These are phyloP conservation scores for Pherbina coryleti DNA, from an alignment of 2,888 invertebrate species.

Conservation along the genomic window DNA sequence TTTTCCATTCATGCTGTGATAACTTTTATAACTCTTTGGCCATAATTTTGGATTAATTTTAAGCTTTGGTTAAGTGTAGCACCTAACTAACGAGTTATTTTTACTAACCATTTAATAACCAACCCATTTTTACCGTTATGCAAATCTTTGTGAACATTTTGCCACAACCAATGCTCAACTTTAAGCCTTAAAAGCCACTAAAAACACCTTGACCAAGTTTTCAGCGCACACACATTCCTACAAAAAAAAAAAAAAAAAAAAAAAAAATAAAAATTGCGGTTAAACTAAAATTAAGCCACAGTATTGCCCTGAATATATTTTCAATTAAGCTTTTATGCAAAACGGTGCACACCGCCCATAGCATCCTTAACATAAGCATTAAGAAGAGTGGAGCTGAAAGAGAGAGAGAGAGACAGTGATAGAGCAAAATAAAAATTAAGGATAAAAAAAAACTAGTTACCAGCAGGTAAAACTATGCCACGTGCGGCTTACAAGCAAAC, in stretches of 20 bases:
- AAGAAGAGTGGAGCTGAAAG: background rate
- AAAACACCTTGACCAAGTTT: slow-evolving; percentile 33
- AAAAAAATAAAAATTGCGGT: background rate
- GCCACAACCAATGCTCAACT: background rate
- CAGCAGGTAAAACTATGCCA: slow-evolving; percentile 13
- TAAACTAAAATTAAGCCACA: slow-evolving; percentile 32
- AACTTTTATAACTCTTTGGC: too few species aligned
- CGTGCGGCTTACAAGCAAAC: slow-evolving; percentile 20
- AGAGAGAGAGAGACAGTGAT: background rate
- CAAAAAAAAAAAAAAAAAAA: background rate
- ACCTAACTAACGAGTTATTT: too few species aligned
- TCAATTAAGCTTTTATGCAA: slow-evolving; percentile 25
- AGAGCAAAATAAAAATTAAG: too few species aligned
- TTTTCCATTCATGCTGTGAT: too few species aligned
- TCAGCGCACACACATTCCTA: background rate
- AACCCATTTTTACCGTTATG: too few species aligned
- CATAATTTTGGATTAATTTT: too few species aligned
- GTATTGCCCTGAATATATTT: slow-evolving; percentile 28
- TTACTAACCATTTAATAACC: too few species aligned
- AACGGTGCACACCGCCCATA: background rate
- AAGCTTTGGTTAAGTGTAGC: too few species aligned
- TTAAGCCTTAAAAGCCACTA: background rate
- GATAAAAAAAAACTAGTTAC: background rate
- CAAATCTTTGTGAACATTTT: too few species aligned
- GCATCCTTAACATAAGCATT: background rate